A percentile compares a stretch with the other conserved stretches of the same genome.
Evolutionary conservation across 2,113 vertebrate species (phyloP).

Genomic region (Chamaea fasciata): DNA sequence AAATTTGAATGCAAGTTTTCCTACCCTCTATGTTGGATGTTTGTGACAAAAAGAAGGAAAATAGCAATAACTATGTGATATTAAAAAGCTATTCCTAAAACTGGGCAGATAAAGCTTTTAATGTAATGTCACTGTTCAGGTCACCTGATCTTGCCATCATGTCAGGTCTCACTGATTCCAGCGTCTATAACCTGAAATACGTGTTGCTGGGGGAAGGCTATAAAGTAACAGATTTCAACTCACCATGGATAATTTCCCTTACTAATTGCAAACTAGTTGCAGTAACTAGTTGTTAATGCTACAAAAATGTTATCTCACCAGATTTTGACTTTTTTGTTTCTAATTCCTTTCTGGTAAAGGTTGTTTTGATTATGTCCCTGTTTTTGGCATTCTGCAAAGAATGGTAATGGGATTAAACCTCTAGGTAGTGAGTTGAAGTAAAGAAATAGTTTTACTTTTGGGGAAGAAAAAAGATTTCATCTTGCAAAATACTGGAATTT

Average conservation of each 20-base stretch:
- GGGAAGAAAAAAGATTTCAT: not conserved
- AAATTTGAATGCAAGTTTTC: not conserved
- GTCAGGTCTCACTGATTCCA: not conserved
- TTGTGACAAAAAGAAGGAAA: not conserved
- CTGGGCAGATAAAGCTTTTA: not conserved
- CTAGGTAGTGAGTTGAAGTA: not conserved
- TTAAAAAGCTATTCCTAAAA: not conserved
- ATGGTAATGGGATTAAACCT: not conserved
- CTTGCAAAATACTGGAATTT: not conserved
- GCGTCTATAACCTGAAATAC: not conserved
- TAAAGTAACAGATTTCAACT: not conserved
- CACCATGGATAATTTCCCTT: not conserved
- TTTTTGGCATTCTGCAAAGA: not conserved
- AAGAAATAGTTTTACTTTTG: not conserved
- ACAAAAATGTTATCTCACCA: not conserved
- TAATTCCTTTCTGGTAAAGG: not conserved
- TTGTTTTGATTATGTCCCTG: not conserved
- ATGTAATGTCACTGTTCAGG: not conserved
- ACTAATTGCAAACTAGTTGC: not conserved
- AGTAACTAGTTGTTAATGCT: not conserved
- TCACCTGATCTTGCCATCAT: not conserved
- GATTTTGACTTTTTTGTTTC: not conserved
- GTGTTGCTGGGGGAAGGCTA: not conserved
- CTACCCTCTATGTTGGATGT: rapidly evolving
- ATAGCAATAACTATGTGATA: not conserved